Percentiles rank a stretch among this genome's conserved stretches.
phyloP scores from a whole-genome alignment of 2,888 invertebrate genomes.

The Cylloceria caligata region DNA sequence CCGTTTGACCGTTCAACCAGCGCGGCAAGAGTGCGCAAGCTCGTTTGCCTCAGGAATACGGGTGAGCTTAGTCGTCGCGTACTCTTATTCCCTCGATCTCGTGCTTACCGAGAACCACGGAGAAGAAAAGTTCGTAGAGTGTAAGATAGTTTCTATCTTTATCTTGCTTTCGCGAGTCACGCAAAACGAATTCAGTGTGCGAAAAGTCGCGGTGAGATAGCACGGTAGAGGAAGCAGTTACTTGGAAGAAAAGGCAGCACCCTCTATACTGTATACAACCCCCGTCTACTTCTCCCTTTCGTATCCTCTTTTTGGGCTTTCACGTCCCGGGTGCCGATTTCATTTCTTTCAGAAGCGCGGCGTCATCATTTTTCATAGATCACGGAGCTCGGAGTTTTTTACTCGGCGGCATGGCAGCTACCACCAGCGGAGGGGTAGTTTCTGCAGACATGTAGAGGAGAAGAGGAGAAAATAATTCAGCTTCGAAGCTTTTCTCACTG shows the following conservation, averaged over 20 bases:
- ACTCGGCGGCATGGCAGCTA: slow-evolving; percentile 39
- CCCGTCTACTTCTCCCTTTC: slow-evolving; percentile 54
- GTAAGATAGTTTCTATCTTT: slow-evolving; percentile 35
- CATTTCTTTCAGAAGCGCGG: slow-evolving; percentile 82
- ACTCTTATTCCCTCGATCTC: slow-evolving; percentile 48
- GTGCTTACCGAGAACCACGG: slow-evolving; percentile 25
- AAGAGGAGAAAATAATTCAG: background rate
- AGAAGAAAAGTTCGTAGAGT: slow-evolving; percentile 35
- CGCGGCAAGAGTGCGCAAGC: slow-evolving; percentile 24
- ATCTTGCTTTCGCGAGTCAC: slow-evolving; percentile 13
- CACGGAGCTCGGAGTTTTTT: slow-evolving; percentile 20
- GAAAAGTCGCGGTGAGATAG: slow-evolving; percentile 27
- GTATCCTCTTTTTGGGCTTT: slow-evolving; percentile 39
- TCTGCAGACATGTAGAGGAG: slow-evolving; percentile 12
- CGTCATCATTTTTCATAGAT: slow-evolving; percentile 84
- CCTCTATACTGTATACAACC: slow-evolving; percentile 12
- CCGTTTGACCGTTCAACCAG: slow-evolving; percentile 63
- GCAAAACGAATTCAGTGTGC: slow-evolving; percentile 13
- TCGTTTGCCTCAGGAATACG: slow-evolving; percentile 59
- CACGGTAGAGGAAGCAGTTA: slow-evolving; percentile 1
- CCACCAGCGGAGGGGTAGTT: slow-evolving; percentile 47
- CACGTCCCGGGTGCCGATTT: slow-evolving; percentile 77
- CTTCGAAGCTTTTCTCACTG: background rate
- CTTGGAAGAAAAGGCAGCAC: slow-evolving; percentile 33
- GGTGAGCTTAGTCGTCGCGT: slow-evolving; percentile 53